Evolutionary conservation across 2,113 vertebrate genomes (phyloP).

Genomic region (Cynoglossus semilaevis): DNA sequence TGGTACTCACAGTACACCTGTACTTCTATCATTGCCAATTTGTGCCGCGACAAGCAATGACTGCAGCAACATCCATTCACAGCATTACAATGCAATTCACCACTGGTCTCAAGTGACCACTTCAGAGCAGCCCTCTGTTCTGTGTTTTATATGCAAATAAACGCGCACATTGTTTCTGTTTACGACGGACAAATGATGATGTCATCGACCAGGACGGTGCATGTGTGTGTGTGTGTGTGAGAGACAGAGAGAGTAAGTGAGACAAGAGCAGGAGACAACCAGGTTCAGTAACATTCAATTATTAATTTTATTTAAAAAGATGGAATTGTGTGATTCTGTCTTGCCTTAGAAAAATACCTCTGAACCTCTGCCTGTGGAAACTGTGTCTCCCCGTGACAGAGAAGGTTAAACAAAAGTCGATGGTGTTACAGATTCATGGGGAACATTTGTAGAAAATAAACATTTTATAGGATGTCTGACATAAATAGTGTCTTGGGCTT

Average conservation of each 20-base stretch:
- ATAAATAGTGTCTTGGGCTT: background rate
- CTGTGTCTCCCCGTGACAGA: too few species aligned
- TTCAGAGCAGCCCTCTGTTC: background rate
- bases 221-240: background rate
- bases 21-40: background rate
- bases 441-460: too few species aligned
- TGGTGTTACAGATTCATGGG: too few species aligned
- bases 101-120: background rate
- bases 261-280: too few species aligned
- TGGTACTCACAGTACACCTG: too few species aligned
- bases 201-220: background rate
- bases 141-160: background rate
- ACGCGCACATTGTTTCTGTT: background rate
- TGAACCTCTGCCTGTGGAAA: too few species aligned
- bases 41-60: background rate
- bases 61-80: too few species aligned
- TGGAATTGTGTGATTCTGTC: too few species aligned
- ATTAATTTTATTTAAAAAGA: too few species aligned
- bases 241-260: background rate
- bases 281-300: too few species aligned
- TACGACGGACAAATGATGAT: background rate
- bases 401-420: too few species aligned
- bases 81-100: background rate
- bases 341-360: too few species aligned
- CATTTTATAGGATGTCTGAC: background rate